Evolutionary conservation across 2,113 vertebrate genomes (phyloP), one percentile per base, ranked within the genome.

Genomic region (Tinamus guttatus): DNA sequence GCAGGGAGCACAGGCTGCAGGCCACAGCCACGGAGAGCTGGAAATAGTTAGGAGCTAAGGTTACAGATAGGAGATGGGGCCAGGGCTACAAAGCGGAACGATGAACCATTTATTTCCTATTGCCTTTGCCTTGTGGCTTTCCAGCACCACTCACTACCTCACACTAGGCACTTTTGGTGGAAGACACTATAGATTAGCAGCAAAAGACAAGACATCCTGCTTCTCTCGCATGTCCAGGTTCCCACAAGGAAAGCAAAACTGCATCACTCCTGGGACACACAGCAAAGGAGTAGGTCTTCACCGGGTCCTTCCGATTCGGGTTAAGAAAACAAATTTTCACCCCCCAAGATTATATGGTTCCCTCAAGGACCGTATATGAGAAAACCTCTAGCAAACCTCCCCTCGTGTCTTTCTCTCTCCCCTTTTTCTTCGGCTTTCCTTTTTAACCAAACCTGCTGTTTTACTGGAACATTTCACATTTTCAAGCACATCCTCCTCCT

Each of bases 201-300:
- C 86, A 74, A 0, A 56, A 56, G 16, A 30, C 9, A 17, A 76
- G 79, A 65, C 80, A 68, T 74, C 69, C 63, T 81, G 77, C 86
- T 70, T 71, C 38, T 43, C 85, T 88, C 60, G 60, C 90, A 38
- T 27, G 83, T 86, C 75, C 76, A 63, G 16, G 13, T 73, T 77
- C 62, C 69, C 82, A 87, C 92, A 47, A 88, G 62, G 87, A 86
- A 94, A 95, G 94, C 68, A 93, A 81, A 91, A 49, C 30, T 81
- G 71, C 80, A 88, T 69, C 75, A 59, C 87, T 63, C 65, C 24
- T 73, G 54, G 94, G 62, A 69, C 75, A 32, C 19, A 59, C 47
- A 51, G 52, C 27, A 63, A 24, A 63, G 40, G 54, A 81, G 11
- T 0, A 67, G 51, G 40, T 30, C 25, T 30, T 27, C 7, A 65